These are phyloP conservation scores for Orius insidiosus DNA, from an alignment of 1,140 invertebrate species.

Conservation along the genomic window DNA sequence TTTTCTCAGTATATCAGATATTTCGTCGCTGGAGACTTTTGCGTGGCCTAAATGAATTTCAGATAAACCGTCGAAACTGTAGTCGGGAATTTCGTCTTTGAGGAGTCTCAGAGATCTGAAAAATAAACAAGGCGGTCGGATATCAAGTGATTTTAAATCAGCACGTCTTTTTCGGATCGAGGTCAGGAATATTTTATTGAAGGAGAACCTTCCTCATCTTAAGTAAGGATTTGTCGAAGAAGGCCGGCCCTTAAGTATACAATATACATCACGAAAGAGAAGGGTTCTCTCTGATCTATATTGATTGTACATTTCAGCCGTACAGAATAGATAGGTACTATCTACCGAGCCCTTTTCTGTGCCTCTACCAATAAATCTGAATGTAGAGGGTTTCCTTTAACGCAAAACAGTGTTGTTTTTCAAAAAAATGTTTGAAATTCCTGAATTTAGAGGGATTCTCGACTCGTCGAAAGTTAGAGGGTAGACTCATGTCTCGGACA, in stretches of 20 bases:
- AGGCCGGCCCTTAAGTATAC: conserved; percentile 10
- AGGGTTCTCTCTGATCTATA: conserved; percentile 8
- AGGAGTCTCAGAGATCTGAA: conserved; percentile 6
- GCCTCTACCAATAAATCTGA: conserved; percentile 1
- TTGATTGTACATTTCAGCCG: conserved; percentile 6
- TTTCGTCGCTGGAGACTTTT: conserved; percentile 14
- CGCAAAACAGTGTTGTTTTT: too few relatives aligned
- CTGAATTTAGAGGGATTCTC: too few relatives aligned
- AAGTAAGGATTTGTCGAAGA: conserved; percentile 6
- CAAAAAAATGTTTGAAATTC: too few relatives aligned
- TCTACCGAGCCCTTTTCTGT: background rate
- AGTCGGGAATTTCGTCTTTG: background rate
- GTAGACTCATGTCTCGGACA: too few relatives aligned
- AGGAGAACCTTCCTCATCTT: background rate
- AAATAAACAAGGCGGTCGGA: background rate
- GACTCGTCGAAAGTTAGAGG: too few relatives aligned
- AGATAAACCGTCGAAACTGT: conserved; percentile 8
- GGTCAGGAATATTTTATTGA: conserved; percentile 7
- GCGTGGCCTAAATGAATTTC: conserved; percentile 21
- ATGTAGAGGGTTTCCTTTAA: too few relatives aligned
- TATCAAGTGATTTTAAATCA: too few relatives aligned
- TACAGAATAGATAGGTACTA: conserved; percentile 3
- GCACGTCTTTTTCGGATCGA: too few relatives aligned
- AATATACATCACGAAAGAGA: conserved; percentile 8
- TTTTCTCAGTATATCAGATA: conserved; percentile 16